Base-by-base conservation (phyloP, 2,888 invertebrate species). In the Cryptops parisi region DNA sequence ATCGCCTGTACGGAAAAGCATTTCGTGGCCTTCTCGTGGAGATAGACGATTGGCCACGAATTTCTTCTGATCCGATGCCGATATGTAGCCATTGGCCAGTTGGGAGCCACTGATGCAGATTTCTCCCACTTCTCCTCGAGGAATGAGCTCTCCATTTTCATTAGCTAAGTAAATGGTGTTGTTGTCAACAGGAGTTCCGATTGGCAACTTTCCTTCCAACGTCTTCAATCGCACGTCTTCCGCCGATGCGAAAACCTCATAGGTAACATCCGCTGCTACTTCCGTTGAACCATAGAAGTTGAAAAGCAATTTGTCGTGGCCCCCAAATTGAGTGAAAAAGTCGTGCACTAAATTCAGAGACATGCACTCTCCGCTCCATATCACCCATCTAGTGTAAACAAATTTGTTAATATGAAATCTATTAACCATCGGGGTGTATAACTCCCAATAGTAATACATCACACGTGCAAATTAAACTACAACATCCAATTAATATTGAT, bases 201-300 rank as follows among this genome's bases (percentile, higher is more conserved):
- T 88, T 1, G 89, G 88, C 48, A 90, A 78, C 21, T 48, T 48
- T 21, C 33, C 38, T 6, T 48, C 33, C 17, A 17, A 3, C 12
- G 19, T 38, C 38, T 33, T 33, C 6, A 59, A 51, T 1, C 57
- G 43, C 33, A 58, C 55, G 22, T 64, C 63, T 19, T 62, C 56
- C 15, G 70, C 64, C 48, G 72, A 76, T 54, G 76, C 76, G 61
- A 88, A 72, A 0, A 81, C 73, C 60, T 82, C 80, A 63, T 78
- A 88, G 0, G 88, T 87, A 2, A 90, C 87, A 65, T 89, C 90
- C 0, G 87, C 90, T 82, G 89, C 88, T 1, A 88, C 80, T 67
- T 91, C 91, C 0, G 90, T 89, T 59, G 88, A 87, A 0, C 91
- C 91, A 63, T 89, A 90, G 64, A 89, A 88, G 65, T 90, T 91